A percentile compares a stretch with the other conserved stretches of the same genome.
phyloP scores from a whole-genome alignment of 2,113 vertebrate species.

The Maccullochella peelii region DNA sequence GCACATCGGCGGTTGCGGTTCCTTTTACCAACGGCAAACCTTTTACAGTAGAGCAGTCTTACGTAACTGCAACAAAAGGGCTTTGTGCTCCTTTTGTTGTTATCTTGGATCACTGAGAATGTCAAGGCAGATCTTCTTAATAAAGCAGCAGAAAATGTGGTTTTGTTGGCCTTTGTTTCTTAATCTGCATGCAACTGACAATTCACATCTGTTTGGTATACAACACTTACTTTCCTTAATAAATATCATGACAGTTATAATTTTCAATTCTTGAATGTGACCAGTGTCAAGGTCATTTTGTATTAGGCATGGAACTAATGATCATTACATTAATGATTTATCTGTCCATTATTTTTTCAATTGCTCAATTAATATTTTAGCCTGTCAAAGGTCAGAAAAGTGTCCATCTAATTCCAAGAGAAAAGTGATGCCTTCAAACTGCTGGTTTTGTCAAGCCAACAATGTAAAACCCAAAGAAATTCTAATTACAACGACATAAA shows the following conservation, averaged over 20 bases:
- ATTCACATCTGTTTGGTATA: neutral
- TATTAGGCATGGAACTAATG: neutral
- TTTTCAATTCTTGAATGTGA: slow-evolving; percentile 17
- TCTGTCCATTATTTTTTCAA: slow-evolving; percentile 21
- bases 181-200: slow-evolving; percentile 1
- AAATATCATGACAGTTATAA: neutral
- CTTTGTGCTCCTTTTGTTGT: slow-evolving; percentile 43
- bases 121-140: slow-evolving; percentile 57
- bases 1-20: neutral
- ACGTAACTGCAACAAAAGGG: slow-evolving; percentile 54
- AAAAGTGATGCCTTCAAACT: neutral
- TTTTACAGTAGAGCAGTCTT: slow-evolving; percentile 58
- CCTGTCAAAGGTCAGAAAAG: slow-evolving; percentile 12
- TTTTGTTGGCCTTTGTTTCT: slow-evolving; percentile 22
- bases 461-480: neutral
- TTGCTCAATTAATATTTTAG: slow-evolving; percentile 19
- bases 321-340: slow-evolving; percentile 26
- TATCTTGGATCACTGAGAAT: slow-evolving; percentile 64
- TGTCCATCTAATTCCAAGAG: neutral
- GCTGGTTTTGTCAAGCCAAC: neutral
- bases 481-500: neutral
- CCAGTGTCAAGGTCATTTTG: slow-evolving; percentile 17
- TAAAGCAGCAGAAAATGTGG: slow-evolving; percentile 26
- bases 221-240: neutral
- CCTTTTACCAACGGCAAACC: slow-evolving; percentile 37